phyloP scores from a whole-genome alignment of 2,888 invertebrate species.

The Cacoxenus indagator region DNA sequence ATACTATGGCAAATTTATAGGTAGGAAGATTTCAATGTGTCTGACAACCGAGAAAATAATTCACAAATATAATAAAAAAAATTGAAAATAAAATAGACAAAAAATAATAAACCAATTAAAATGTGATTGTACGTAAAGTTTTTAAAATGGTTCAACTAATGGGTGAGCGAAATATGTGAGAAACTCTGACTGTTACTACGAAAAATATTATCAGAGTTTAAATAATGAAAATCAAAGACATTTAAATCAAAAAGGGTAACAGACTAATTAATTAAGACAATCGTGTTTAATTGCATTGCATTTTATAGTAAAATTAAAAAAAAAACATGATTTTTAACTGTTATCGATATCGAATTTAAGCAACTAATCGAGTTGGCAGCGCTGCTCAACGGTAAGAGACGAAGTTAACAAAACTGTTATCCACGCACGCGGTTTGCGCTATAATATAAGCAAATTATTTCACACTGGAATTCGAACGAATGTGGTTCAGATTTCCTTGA shows the following conservation, averaged over 20 bases:
- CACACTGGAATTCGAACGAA: too few relatives aligned
- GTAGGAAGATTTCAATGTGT: too few relatives aligned
- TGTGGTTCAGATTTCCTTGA: too few relatives aligned
- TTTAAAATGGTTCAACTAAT: too few relatives aligned
- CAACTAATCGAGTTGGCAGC: not conserved
- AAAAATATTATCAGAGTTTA: not conserved
- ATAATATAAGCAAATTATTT: not conserved
- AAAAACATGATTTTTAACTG: not conserved
- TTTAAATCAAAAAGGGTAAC: conserved; percentile 53
- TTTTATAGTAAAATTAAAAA: too few relatives aligned
- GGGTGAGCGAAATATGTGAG: not conserved
- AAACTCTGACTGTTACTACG: not conserved
- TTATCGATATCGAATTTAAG: not conserved
- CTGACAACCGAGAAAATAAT: too few relatives aligned
- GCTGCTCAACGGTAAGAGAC: not conserved
- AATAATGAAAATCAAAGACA: conserved; percentile 8
- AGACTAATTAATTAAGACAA: conserved; percentile 48
- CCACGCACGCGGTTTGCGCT: not conserved
- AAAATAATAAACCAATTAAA: too few relatives aligned
- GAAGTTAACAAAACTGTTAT: not conserved
- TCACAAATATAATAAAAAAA: too few relatives aligned
- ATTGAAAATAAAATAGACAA: too few relatives aligned
- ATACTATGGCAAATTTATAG: too few relatives aligned
- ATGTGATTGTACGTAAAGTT: too few relatives aligned
- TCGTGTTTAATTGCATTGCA: not conserved